Percentiles rank a stretch among this genome's conserved stretches.
These are phyloP conservation scores for Parnassius apollo DNA, from an alignment of 2,888 invertebrate species.

Conservation along the genomic window DNA sequence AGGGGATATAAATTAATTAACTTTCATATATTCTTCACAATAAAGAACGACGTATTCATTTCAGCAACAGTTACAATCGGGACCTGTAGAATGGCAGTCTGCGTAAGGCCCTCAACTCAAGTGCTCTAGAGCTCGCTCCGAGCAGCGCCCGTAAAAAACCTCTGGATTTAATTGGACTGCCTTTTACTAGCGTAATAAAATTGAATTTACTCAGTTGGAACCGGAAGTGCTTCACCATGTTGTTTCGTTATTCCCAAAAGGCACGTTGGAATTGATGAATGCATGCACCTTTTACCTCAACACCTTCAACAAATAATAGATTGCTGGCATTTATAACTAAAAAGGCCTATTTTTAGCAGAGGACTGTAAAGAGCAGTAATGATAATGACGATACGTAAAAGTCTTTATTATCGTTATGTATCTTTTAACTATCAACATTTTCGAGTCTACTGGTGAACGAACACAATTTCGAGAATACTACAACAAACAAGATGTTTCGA, in stretches of 20 bases:
- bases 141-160: conserved; percentile 65
- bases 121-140: conserved; percentile 47
- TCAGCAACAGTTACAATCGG: conserved; percentile 52
- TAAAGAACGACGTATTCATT: conserved; percentile 55
- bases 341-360: no score
- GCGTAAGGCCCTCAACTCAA: conserved; percentile 48
- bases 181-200: conserved; percentile 78
- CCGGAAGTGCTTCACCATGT: conserved; percentile 44
- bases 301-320: conserved; percentile 4
- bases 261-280: conserved; percentile 23
- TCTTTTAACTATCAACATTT: no score
- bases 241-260: conserved; percentile 56
- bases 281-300: conserved; percentile 13
- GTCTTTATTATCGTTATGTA: no score
- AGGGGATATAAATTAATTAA: neutral
- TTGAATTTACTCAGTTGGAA: conserved; percentile 65
- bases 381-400: no score
- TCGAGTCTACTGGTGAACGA: no score
- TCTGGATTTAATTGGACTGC: conserved; percentile 74
- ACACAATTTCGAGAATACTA: no score
- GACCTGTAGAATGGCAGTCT: conserved; percentile 48
- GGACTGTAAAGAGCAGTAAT: no score
- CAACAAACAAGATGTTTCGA: no score
- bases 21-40: conserved; percentile 3
- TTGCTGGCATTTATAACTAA: no score